Evolutionary conservation across 2,113 vertebrate genomes (phyloP).

Genomic region (Pontoporia blainvillei): DNA sequence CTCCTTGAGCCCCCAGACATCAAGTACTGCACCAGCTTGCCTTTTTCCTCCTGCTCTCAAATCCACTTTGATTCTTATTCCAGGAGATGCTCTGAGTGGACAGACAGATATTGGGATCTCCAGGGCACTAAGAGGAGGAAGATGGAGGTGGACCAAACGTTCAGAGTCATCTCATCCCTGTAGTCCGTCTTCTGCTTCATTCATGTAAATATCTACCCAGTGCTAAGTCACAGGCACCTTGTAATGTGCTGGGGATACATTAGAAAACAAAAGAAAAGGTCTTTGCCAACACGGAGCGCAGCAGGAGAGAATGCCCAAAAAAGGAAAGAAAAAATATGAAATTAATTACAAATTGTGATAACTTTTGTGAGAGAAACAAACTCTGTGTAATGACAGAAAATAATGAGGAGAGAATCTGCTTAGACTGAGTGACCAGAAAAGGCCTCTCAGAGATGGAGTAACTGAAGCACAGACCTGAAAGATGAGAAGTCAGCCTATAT

Average conservation of each 20-base stretch:
- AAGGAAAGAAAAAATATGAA: not conserved
- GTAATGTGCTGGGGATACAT: not conserved
- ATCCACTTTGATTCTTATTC: not conserved
- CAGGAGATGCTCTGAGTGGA: not conserved
- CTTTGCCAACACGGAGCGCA: not conserved
- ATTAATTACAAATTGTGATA: not conserved
- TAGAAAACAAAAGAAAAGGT: not conserved
- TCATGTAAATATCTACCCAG: not conserved
- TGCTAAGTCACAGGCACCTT: not conserved
- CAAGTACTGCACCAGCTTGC: not conserved
- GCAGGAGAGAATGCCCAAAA: not conserved
- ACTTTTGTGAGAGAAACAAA: slow-evolving; percentile 12
- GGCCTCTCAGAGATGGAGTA: not conserved
- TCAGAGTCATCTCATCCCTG: not conserved
- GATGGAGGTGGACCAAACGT: not conserved
- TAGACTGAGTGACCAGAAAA: not conserved
- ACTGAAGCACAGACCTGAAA: not conserved
- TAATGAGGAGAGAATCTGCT: not conserved
- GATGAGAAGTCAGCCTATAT: not conserved
- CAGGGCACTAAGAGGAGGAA: not conserved
- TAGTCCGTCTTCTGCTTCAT: not conserved
- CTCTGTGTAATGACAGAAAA: not conserved
- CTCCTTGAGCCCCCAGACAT: not conserved
- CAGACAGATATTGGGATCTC: not conserved
- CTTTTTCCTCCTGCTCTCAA: not conserved